phyloP scores from a whole-genome alignment of 2,888 invertebrate species.

The Andrena praecox region DNA sequence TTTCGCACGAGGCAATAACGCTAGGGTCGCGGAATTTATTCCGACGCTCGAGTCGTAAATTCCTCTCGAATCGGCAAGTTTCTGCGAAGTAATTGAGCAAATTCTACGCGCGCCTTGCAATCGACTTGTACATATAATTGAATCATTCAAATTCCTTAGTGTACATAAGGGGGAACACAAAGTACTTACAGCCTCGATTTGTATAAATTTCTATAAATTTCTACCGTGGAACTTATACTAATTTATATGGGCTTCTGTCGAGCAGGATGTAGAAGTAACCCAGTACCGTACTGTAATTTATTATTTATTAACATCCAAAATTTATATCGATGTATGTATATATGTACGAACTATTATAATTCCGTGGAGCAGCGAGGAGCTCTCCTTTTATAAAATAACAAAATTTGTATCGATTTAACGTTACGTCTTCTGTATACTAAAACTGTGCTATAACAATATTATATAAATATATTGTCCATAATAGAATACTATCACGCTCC shows the following conservation, averaged over 20 bases:
- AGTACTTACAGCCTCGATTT: conserved; percentile 5
- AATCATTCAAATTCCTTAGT: conserved; percentile 35
- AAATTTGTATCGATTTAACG: conserved; percentile 41
- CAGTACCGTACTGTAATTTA: conserved; percentile 40
- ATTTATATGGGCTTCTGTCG: background rate
- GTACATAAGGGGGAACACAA: conserved; percentile 38
- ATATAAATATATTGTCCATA: conserved; percentile 57
- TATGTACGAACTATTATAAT: conserved; percentile 1
- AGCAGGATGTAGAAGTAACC: background rate
- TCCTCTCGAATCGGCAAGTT: background rate
- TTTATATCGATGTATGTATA: conserved; percentile 40
- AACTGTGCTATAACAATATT: conserved; percentile 54
- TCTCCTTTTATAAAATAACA: conserved; percentile 34
- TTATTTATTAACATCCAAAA: conserved; percentile 52
- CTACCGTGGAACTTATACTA: background rate
- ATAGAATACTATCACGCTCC: conserved; percentile 11
- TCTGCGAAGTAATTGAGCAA: background rate
- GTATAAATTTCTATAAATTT: conserved; percentile 15
- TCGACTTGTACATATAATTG: conserved; percentile 35
- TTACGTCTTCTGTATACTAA: conserved; percentile 44
- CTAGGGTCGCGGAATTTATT: background rate
- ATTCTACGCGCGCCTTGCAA: conserved; percentile 17
- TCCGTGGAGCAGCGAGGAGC: conserved; percentile 15
- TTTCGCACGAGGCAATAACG: background rate
- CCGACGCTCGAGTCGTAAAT: background rate